Conservation (phyloP, 2,888 invertebrate species). For the Melipona bicolor region DNA sequence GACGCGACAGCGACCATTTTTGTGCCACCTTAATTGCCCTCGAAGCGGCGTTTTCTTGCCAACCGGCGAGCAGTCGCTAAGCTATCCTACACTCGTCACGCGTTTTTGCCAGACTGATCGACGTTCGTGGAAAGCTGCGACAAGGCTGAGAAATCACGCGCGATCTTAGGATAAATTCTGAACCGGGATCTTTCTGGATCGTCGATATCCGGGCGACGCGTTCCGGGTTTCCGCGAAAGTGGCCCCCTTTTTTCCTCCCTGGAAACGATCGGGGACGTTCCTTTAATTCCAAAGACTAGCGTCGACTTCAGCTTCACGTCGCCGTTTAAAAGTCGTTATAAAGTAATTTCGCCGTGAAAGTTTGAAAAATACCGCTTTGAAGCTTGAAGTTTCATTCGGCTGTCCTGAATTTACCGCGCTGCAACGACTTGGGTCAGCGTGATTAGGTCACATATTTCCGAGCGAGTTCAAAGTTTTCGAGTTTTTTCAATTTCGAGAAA, state of each 20-base stretch:
- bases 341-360: background rate
- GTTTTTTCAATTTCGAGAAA: too few relatives aligned
- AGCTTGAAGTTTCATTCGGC: background rate
- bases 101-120: constrained; percentile 25
- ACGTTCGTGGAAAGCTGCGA: constrained; percentile 34
- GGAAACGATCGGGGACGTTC: background rate
- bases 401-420: background rate
- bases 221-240: background rate
- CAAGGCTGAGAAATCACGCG: constrained; percentile 29
- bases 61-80: constrained; percentile 9
- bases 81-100: constrained; percentile 23
- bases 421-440: background rate
- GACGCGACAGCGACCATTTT: background rate
- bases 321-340: background rate
- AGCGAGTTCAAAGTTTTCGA: too few relatives aligned
- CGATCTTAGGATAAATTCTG: constrained; percentile 37
- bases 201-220: constrained; percentile 3
- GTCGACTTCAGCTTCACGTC: background rate
- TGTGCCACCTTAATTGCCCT: constrained; percentile 20
- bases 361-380: background rate
- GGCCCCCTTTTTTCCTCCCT: background rate
- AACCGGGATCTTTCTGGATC: constrained; percentile 12
- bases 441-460: background rate
- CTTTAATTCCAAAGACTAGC: background rate
- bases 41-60: constrained; percentile 30